Percentiles rank a stretch among this genome's conserved stretches.
phyloP scores from a whole-genome alignment of 2,113 vertebrate genomes.

The Vidua macroura region DNA sequence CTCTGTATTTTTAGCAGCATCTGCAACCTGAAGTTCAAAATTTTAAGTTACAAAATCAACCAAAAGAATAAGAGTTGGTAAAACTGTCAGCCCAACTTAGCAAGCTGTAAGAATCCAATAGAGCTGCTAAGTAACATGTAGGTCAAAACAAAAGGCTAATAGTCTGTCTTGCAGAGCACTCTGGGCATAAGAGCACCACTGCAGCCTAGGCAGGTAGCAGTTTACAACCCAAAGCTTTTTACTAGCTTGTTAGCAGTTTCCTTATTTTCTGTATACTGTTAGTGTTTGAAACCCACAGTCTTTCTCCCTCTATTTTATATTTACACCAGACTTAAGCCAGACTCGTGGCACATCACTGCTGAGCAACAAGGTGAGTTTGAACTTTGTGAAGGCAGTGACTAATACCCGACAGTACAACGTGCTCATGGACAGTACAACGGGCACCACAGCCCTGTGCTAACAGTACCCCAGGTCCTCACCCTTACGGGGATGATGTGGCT shows the following conservation, averaged over 20 bases:
- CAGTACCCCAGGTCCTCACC: conserved; percentile 60
- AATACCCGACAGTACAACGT: rapidly evolving
- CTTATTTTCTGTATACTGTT: background rate
- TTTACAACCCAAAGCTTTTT: background rate
- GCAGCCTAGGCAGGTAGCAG: background rate
- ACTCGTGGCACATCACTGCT: background rate
- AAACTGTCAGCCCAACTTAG: background rate
- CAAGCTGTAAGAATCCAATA: background rate
- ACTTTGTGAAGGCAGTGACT: background rate
- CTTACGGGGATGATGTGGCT: conserved; percentile 96
- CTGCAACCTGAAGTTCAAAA: conserved; percentile 78
- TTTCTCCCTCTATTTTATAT: background rate
- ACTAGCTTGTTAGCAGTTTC: background rate
- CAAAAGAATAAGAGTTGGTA: background rate
- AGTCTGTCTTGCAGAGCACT: background rate
- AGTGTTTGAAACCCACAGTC: no score
- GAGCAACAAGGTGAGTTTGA: background rate
- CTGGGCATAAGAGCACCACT: background rate
- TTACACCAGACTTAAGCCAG: background rate
- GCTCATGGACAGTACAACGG: rapidly evolving
- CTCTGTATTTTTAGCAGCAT: conserved; percentile 92
- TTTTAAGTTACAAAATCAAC: background rate
- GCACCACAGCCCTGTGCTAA: background rate
- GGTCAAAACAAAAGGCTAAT: background rate
- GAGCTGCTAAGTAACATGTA: rapidly evolving